These are phyloP conservation scores for Leistus spinibarbis DNA, from an alignment of 2,888 invertebrate genomes.

Conservation along the genomic window DNA sequence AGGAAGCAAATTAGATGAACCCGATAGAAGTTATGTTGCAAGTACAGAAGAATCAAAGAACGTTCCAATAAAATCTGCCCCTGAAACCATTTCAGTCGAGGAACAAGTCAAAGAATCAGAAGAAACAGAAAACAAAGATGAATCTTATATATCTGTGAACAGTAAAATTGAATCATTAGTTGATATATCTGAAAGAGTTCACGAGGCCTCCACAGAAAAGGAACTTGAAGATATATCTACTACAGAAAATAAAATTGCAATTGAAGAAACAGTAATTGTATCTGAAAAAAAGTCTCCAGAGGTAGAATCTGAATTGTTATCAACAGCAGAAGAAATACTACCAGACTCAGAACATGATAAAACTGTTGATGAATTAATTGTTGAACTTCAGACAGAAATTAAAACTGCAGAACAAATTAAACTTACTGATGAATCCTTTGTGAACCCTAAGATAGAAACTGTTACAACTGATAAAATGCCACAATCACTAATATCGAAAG, in stretches of 20 bases:
- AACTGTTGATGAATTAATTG: conserved; percentile 48
- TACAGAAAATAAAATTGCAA: background rate
- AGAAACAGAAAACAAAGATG: background rate
- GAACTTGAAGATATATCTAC: background rate
- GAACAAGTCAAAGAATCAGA: background rate
- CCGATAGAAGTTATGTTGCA: background rate
- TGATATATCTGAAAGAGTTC: background rate
- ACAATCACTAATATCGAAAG: background rate
- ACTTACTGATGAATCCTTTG: background rate
- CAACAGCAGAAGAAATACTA: background rate
- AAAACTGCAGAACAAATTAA: background rate
- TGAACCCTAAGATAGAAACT: background rate
- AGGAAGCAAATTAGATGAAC: background rate
- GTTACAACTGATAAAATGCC: conserved; percentile 18
- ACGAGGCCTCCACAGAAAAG: background rate
- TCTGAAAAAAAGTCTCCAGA: background rate
- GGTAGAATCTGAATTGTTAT: background rate
- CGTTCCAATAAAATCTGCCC: too few species aligned
- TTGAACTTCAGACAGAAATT: conserved; percentile 2
- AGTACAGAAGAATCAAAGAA: background rate
- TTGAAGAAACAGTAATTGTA: conserved; percentile 22
- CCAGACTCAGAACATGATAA: conserved; percentile 25
- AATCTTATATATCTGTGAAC: background rate
- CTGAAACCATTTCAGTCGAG: too few species aligned
- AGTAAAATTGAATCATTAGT: background rate